Evolutionary conservation across 2,888 invertebrate species (phyloP).

Genomic region (Cinara cedri): DNA sequence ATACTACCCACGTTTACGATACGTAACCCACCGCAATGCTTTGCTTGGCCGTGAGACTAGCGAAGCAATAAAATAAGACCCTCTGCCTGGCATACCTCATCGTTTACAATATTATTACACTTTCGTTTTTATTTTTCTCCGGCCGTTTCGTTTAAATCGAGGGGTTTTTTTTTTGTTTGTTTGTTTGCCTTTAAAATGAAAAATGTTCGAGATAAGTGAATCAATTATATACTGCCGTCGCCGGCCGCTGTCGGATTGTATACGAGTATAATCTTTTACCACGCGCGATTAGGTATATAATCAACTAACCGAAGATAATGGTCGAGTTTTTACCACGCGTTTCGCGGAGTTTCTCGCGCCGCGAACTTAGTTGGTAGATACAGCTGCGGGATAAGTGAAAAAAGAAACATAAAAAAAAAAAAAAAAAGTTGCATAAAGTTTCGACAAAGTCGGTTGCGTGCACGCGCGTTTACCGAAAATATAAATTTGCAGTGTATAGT

Average conservation of each 20-base stretch:
- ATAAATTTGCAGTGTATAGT: background rate
- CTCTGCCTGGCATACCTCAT: too few species aligned
- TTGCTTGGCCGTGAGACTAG: too few species aligned
- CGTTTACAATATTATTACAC: too few species aligned
- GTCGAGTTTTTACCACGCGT: constrained; percentile 19
- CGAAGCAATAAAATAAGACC: too few species aligned
- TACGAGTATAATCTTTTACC: background rate
- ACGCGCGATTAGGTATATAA: constrained; percentile 8
- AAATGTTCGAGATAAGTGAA: background rate
- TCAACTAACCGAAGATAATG: constrained; percentile 23
- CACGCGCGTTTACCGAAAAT: constrained; percentile 14
- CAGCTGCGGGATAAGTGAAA: background rate
- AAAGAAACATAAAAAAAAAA: too few species aligned
- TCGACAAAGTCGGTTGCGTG: background rate
- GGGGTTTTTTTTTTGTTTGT: too few species aligned
- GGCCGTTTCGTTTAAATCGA: too few species aligned
- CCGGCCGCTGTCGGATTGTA: background rate
- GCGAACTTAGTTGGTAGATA: constrained; percentile 3
- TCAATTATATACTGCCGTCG: background rate
- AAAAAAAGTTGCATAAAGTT: constrained; percentile 16
- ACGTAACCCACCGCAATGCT: too few species aligned
- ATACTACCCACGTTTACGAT: too few species aligned
- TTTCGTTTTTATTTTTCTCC: too few species aligned
- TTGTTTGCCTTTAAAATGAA: background rate
- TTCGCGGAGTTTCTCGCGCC: constrained; percentile 18